A percentile compares a stretch with the other conserved stretches of the same genome.
Evolutionary conservation across 1,140 invertebrate species (phyloP).

Genomic region (Gonatopus flavifemur): DNA sequence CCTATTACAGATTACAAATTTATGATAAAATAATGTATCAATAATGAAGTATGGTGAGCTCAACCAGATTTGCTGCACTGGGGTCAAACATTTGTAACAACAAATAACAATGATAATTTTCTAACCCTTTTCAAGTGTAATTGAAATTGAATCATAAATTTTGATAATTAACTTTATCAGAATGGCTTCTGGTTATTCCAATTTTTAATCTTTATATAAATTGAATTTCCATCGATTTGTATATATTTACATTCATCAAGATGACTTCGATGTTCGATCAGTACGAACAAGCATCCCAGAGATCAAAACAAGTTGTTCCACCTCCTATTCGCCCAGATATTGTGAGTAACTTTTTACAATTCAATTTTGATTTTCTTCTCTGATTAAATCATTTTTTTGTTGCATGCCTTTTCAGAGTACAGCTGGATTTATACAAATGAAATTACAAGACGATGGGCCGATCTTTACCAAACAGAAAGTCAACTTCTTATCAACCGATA

Average conservation of each 20-base stretch:
- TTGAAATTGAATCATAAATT: too few species aligned
- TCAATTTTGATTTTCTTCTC: constrained; percentile 1
- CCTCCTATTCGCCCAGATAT: constrained; percentile 54
- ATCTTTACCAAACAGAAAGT: constrained; percentile 81
- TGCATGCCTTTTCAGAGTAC: constrained; percentile 50
- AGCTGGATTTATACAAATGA: constrained; percentile 70
- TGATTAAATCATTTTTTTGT: constrained; percentile 11
- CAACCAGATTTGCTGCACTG: too few species aligned
- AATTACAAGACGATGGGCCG: constrained; percentile 69
- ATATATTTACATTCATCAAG: constrained; percentile 14
- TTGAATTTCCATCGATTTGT: too few species aligned
- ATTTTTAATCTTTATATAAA: too few species aligned
- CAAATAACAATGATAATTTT: too few species aligned
- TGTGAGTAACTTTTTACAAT: constrained; percentile 37
- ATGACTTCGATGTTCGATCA: constrained; percentile 80
- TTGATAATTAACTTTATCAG: too few species aligned
- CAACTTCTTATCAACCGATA: constrained; percentile 74
- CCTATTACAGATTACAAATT: too few species aligned
- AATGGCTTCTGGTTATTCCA: too few species aligned
- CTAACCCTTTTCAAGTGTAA: too few species aligned
- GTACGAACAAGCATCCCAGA: constrained; percentile 73
- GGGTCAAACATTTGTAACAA: too few species aligned
- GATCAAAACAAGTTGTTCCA: constrained; percentile 44
- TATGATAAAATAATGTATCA: too few species aligned
- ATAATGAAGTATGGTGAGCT: too few species aligned